Evolutionary conservation across 1,140 invertebrate genomes (phyloP).

Genomic region (Drosophila bifasciata): DNA sequence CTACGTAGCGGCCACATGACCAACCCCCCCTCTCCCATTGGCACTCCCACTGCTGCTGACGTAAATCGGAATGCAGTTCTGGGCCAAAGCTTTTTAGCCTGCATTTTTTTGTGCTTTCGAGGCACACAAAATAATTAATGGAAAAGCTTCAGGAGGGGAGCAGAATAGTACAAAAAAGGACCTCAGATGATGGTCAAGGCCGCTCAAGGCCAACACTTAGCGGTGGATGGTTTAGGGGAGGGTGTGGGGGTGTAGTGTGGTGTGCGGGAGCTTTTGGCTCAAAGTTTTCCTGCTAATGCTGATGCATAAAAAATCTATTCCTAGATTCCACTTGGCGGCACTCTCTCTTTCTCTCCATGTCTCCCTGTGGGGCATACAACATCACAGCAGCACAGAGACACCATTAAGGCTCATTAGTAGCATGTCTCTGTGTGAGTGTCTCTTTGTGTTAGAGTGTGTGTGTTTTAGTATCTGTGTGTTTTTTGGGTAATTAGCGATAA

Average conservation of each 20-base stretch:
- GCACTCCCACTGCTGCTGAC: constrained; percentile 45
- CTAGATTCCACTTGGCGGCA: constrained; percentile 39
- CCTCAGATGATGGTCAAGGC: constrained; percentile 47
- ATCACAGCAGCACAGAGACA: constrained; percentile 14
- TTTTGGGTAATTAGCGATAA: constrained; percentile 46
- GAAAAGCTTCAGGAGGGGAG: constrained; percentile 30
- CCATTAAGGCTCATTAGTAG: constrained; percentile 48
- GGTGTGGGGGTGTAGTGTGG: background rate
- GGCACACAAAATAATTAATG: constrained; percentile 45
- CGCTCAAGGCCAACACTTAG: constrained; percentile 58
- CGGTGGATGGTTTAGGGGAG: background rate
- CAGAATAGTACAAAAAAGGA: too few species aligned
- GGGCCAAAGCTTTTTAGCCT: constrained; percentile 29
- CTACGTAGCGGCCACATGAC: constrained; percentile 7
- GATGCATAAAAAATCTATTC: constrained; percentile 35
- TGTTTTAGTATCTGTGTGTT: background rate
- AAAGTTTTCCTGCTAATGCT: constrained; percentile 18
- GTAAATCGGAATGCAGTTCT: constrained; percentile 75
- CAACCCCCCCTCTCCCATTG: background rate
- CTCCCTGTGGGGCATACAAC: too few species aligned
- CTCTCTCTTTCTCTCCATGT: too few species aligned
- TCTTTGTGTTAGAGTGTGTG: background rate
- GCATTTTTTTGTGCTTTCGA: constrained; percentile 14
- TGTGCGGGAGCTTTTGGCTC: constrained; percentile 16
- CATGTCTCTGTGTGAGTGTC: constrained; percentile 1